Evolutionary conservation across 2,113 vertebrate genomes (phyloP), one percentile per base, ranked within the genome.

Genomic region (Actinemys pallida): DNA sequence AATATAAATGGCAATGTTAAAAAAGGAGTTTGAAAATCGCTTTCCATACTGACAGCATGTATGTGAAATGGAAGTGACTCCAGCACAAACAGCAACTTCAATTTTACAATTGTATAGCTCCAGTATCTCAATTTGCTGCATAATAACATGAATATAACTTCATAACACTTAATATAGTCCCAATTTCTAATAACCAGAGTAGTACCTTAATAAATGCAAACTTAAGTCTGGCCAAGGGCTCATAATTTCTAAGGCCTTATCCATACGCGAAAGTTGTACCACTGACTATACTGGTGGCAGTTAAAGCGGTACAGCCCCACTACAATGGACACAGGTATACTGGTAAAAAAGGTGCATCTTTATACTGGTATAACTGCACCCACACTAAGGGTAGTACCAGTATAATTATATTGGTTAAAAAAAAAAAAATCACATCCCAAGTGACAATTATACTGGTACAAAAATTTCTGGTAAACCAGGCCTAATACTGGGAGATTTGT

Each of bases 51-150:
- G 95, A 92, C 53, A 96, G 92, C 93, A 84, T 81, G 57, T 94
- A 87, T 95, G 95, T 96, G 95, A 96, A 96, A 96, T 96, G 96
- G 57, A 95, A 97, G 96, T 95, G 13, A 94, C n/a, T 54, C 45
- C 82, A 49, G 96, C 96, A 92, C 95, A 86, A 89, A 11, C 42
- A 45, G 22, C 42, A 76, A 76, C 75, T 76, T 76, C 75, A 76
- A 6, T 25, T 9, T 76, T 47, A 95, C 87, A 87, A 24, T 82
- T 94, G 79, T 90, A 86, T 90, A 87, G 81, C 72, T 35, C 53
- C 57, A 86, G 0, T 65, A 88, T 90, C 93, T 95, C 81, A 94
- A 93, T 93, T 85, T 91, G 84, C 79, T 95, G 95, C 88, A 29
- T 10, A 1, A 90, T n/a, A 95, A 85, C 88, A 90, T 90, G 82